Evolutionary conservation across 2,888 invertebrate species (phyloP), one percentile per base, ranked within the genome.

Genomic region (Pseudoips prasinana): DNA sequence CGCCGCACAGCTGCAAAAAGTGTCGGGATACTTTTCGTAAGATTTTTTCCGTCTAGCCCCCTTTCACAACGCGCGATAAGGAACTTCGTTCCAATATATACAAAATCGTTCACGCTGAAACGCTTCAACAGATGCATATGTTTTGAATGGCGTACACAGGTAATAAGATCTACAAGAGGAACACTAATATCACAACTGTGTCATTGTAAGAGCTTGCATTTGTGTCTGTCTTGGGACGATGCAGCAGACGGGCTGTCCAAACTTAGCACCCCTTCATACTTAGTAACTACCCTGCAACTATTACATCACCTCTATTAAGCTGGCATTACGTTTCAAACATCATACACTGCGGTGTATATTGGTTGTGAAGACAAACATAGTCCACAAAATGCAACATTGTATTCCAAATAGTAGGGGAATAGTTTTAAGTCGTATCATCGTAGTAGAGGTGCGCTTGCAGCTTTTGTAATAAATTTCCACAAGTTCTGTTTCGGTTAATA

Each of bases 401-500:
- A 39, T 38, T n/a, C 7, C n/a, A 8, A 7, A 23, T 8, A 1
- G 1, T 3, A 10, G 10, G 20, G 2, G 0, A 6, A 5, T 27
- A 3, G 3, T 7, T 10, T 32, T 8, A 7, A 1, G 26, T 8
- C 17, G 7, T 8, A 3, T 1, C 37, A 9, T 19, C 20, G 1
- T n/a, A 11, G 57, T 72, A 35, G 10, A 30, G 33, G 60, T 32
- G 50, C 42, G 45, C 54, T 68, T 53, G 50, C 54, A 68, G 72
- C 64, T 68, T 70, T 64, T 58, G 71, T 72, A 69, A 76, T 78
- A 77, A 75, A 75, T 77, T 76, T 64, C 64, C 49, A 39, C 61
- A 68, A 75, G 73, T 77, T 69, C 64, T 64, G 72, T 69, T 71
- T 68, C 57, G 67, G 72, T 76, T 76, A 74, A 76, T 78, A 75